A percentile compares a stretch with the other conserved stretches of the same genome.
These are phyloP conservation scores for Barypeithes pellucidus DNA, from an alignment of 2,888 invertebrate species.

Conservation along the genomic window DNA sequence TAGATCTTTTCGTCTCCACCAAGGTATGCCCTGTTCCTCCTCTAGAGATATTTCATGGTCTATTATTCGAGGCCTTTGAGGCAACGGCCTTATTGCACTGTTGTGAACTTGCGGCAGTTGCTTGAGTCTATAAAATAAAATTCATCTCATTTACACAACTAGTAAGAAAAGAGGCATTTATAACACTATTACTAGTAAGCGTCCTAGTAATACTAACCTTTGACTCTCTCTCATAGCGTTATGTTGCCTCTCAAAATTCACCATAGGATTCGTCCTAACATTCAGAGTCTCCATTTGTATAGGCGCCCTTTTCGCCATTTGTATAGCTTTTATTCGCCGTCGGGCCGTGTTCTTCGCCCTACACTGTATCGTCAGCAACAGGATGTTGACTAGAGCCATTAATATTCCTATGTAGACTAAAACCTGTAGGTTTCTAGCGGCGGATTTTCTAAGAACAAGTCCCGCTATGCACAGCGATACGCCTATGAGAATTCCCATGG, in stretches of 20 bases:
- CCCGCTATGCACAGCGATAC: constrained; percentile 79
- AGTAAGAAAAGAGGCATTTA: too few relatives aligned
- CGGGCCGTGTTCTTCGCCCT: constrained; percentile 71
- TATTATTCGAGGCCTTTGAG: constrained; percentile 54
- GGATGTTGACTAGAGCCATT: constrained; percentile 76
- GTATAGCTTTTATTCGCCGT: constrained; percentile 63
- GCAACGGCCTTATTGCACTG: constrained; percentile 52
- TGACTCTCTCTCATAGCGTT: constrained; percentile 54
- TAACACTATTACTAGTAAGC: too few relatives aligned
- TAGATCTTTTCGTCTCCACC: constrained; percentile 70
- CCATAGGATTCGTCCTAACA: constrained; percentile 57
- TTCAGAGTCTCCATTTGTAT: constrained; percentile 65
- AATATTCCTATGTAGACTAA: constrained; percentile 79
- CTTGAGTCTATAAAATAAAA: constrained; percentile 51
- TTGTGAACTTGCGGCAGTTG: constrained; percentile 59
- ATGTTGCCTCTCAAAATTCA: constrained; percentile 44
- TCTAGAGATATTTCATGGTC: constrained; percentile 47
- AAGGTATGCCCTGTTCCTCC: constrained; percentile 70
- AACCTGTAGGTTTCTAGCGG: constrained; percentile 79
- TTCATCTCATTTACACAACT: too few relatives aligned
- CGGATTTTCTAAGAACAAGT: constrained; percentile 76
- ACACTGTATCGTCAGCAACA: constrained; percentile 78
- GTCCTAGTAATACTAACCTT: constrained; percentile 57
- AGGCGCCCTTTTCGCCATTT: constrained; percentile 63
- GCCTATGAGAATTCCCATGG: constrained; percentile 78